Base-by-base conservation (phyloP, 2,113 vertebrate species). In the Mystacornis crossleyi region DNA sequence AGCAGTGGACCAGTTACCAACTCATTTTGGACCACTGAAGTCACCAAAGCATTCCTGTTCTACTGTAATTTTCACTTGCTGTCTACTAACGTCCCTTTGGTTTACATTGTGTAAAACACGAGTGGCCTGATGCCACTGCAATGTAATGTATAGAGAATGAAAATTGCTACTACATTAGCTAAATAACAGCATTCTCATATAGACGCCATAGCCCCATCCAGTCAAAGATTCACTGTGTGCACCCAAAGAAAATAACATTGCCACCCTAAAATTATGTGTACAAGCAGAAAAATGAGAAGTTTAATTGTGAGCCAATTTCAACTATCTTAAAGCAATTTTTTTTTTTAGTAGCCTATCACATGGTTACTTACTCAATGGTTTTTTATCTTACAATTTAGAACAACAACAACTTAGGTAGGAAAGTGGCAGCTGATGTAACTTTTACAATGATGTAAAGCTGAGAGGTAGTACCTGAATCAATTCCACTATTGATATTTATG, bases 91-190 rank as follows among this genome's bases (percentile, higher is more conserved):
- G 65, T 24, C 5, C 1, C 4, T 48, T 28, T 66, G 10, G 7
- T 69, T 86, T 48, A 42, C 19, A 16, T 8, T 0, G 0, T 38
- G 10, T 58, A 21, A 83, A 86, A 28, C 9, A 64, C 18, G 6
- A 69, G 8, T 23, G 25, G 2, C 4, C 9, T 74, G 5, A 42
- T 67, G 4, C 3, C 15, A 45, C 12, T 70, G 9, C 14, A 43
- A 19, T 47, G 15, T 19, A 12, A 66, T 42, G n/a, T 23, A 51
- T 3, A 45, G 14, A 18, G 29, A 71, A 65, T 31, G 8, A 70
- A 69, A 86, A 70, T 34, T 45, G 8, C 8, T 66, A 28, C 19
- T 60, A 7, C 4, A 42, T 69, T 47, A 38, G 3, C 5, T 81
- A 17, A 89, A 43, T 28, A 55, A n/a, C 36, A 31, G 6, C 20